Base-by-base conservation (phyloP, 2,888 invertebrate genomes). In the Dendrolimus pini region DNA sequence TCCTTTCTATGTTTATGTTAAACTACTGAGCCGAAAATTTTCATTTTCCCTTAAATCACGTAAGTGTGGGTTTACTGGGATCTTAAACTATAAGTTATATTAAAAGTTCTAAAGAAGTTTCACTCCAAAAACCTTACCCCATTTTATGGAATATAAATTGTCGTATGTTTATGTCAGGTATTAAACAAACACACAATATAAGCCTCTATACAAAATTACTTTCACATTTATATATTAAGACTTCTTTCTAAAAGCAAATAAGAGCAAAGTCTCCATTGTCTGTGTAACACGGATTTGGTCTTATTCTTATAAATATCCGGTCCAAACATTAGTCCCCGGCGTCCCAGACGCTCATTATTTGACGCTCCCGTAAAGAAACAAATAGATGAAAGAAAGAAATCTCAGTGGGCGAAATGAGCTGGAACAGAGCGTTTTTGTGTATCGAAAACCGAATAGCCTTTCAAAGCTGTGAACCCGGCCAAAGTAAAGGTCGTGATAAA, bases 371-470 rank as follows among this genome's bases (percentile, higher is more conserved):
- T 72, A 68, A 72, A 71, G 77, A 78, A 84, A 80, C 73, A 79
- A 82, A 82, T 79, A 78, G 76, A 79, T 81, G 74, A 74, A 81
- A 74, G 77, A 75, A 79, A 78, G 77, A 83, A 80, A 74, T 74
- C 77, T 77, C 65, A 71, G 71, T 79, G 77, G 80, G 78, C 66
- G 69, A 84, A 83, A 83, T 72, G 76, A 76, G 75, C 75, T 75
- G 72, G 71, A 73, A 74, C 69, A 66, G 69, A 78, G 75, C 52
- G 41, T 53, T 54, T 68, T 75, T 72, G 68, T 67, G 92, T 91
- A 13, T 92, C 97, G 97, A 97, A 63, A 96, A 96, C 82, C 30
- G 30, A 10, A 47, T 47, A 47, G 12, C 47, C 47, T 47, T 47
- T 47, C 47, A 12, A 47, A 9, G 47, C 12, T 47, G 47, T 12